These are phyloP conservation scores for Xenopus laevis DNA, from an alignment of 2,113 vertebrate species.

Conservation along the genomic window DNA sequence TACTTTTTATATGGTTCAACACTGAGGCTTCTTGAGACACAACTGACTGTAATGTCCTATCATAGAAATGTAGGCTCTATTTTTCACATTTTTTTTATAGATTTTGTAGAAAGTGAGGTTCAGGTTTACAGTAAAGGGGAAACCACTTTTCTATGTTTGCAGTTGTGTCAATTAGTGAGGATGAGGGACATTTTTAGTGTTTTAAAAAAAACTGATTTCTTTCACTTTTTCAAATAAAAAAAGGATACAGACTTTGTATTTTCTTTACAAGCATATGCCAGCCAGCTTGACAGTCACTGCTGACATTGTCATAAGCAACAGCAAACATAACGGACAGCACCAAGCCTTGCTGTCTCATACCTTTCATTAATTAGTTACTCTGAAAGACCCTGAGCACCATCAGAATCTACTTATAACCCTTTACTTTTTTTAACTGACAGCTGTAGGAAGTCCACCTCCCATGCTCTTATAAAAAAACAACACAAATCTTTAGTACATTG, in stretches of 20 bases:
- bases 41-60: too few relatives aligned
- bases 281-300: slow-evolving; percentile 75
- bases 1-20: too few relatives aligned
- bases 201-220: slow-evolving; percentile 24
- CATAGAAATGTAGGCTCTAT: too few relatives aligned
- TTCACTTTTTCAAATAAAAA: slow-evolving; percentile 47
- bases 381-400: slow-evolving; percentile 73
- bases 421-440: slow-evolving; percentile 61
- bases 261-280: slow-evolving; percentile 69
- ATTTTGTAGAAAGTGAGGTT: too few relatives aligned
- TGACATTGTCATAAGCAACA: slow-evolving; percentile 75
- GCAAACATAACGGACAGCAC: slow-evolving; percentile 76
- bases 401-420: slow-evolving; percentile 63
- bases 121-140: too few relatives aligned
- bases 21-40: not conserved
- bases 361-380: slow-evolving; percentile 82
- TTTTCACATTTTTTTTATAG: too few relatives aligned
- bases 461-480: not conserved
- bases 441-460: slow-evolving; percentile 55
- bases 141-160: slow-evolving; percentile 25
- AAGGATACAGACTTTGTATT: slow-evolving; percentile 63
- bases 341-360: slow-evolving; percentile 69
- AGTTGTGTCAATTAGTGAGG: slow-evolving; percentile 17
- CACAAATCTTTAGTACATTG: slow-evolving; percentile 53
- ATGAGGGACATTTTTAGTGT: slow-evolving; percentile 13